Conservation (phyloP, 2,797 vertebrate genomes). For the Apogon talboti region DNA sequence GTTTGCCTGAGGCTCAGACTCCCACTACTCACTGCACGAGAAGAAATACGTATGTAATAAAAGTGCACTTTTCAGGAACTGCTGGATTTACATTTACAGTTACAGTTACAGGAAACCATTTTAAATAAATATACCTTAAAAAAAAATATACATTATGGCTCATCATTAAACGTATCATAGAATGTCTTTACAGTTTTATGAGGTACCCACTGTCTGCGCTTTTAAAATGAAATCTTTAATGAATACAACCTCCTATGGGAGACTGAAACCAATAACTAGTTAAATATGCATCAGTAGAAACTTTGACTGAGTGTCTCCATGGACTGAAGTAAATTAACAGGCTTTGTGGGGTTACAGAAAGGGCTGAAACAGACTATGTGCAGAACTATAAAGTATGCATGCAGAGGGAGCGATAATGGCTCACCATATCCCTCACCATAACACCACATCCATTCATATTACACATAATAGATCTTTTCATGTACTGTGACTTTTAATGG, state of each 20-base stretch:
- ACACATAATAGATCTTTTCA: slow-evolving; percentile 23
- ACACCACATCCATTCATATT: slow-evolving; percentile 32
- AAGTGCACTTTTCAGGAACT: slow-evolving; percentile 10
- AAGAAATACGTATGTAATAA: slow-evolving; percentile 8
- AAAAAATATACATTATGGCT: slow-evolving; percentile 7
- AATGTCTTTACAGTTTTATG: slow-evolving; percentile 16
- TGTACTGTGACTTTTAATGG: slow-evolving; percentile 14
- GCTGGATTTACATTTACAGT: not conserved
- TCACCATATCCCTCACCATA: slow-evolving; percentile 1
- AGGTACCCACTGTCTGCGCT: slow-evolving; percentile 2
- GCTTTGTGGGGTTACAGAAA: slow-evolving; percentile 54
- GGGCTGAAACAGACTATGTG: slow-evolving; percentile 28
- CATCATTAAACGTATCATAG: not conserved
- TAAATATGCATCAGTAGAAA: slow-evolving; percentile 74
- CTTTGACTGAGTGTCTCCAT: slow-evolving; percentile 62
- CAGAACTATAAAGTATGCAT: slow-evolving; percentile 32
- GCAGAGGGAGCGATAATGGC: slow-evolving; percentile 16
- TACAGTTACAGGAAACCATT: no score
- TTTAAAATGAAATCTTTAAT: slow-evolving; percentile 36
- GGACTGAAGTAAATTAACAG: slow-evolving; percentile 61
- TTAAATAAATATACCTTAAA: not conserved
- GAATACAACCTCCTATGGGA: slow-evolving; percentile 55
- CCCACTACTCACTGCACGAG: slow-evolving; percentile 7
- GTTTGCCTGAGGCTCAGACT: slow-evolving; percentile 40
- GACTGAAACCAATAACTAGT: slow-evolving; percentile 69